These are phyloP conservation scores for Ascidia mentula DNA, from an alignment of 23 tunicate species.

Conservation along the genomic window DNA sequence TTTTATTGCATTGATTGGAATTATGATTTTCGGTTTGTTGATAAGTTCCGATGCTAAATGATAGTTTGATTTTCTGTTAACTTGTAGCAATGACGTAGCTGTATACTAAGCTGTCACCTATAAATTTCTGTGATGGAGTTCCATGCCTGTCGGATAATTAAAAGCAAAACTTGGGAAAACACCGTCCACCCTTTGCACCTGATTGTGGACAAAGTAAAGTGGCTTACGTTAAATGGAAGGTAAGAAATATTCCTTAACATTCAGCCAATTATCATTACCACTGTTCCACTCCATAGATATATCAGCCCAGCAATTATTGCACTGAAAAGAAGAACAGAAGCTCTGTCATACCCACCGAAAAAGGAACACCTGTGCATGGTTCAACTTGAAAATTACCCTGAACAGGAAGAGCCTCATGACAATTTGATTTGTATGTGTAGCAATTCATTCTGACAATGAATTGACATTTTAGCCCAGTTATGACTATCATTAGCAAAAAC, in stretches of 20 bases:
- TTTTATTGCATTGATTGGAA: too few species aligned
- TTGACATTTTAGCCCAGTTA: too few species aligned
- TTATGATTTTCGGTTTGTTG: too few species aligned
- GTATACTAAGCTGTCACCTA: neutral
- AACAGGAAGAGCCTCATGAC: neutral
- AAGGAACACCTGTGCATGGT: conserved; percentile 9
- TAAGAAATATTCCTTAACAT: conserved; percentile 6
- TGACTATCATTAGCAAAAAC: too few species aligned
- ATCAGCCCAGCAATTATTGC: conserved; percentile 27
- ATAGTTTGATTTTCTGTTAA: too few species aligned
- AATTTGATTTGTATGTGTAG: neutral
- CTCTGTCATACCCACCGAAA: neutral
- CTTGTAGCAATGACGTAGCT: too few species aligned
- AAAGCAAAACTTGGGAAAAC: conserved; percentile 14
- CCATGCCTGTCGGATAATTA: neutral
- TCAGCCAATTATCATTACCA: neutral
- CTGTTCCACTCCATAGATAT: neutral
- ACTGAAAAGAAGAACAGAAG: neutral
- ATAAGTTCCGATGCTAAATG: too few species aligned
- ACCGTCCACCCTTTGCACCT: conserved; percentile 41
- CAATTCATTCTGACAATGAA: too few species aligned
- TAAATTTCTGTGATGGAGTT: conserved; percentile 2
- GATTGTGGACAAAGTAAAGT: conserved; percentile 57
- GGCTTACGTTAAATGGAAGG: conserved; percentile 51
- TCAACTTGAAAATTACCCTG: conserved; percentile 22